A percentile compares a stretch with the other conserved stretches of the same genome.
These are phyloP conservation scores for Leptosomus discolor DNA, from an alignment of 2,113 vertebrate species.

Conservation along the genomic window DNA sequence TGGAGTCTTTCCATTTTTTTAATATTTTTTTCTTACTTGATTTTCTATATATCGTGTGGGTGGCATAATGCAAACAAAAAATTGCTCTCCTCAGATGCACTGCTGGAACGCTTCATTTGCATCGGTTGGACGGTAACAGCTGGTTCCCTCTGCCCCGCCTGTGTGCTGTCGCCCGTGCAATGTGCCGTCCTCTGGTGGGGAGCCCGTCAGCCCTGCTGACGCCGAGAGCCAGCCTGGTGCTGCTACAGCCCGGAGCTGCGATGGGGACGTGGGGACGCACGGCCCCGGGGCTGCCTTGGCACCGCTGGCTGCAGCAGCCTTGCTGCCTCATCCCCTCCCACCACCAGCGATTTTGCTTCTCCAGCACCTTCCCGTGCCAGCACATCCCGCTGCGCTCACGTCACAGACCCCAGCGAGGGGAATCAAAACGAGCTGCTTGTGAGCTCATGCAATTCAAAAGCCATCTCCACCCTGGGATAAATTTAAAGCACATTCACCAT, in stretches of 20 bases:
- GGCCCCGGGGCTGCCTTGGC: not conserved
- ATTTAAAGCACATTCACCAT: not conserved
- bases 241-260: not conserved
- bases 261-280: not conserved
- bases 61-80: not conserved
- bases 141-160: fast-evolving
- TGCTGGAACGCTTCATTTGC: not conserved
- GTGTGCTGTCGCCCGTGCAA: fast-evolving
- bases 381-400: not conserved
- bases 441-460: not conserved
- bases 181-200: not conserved
- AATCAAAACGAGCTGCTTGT: not conserved
- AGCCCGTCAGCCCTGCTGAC: not conserved
- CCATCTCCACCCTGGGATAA: not conserved
- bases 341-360: not conserved
- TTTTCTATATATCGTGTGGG: not conserved
- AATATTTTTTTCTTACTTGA: not conserved
- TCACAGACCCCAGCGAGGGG: not conserved
- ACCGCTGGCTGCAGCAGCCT: not conserved
- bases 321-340: not conserved
- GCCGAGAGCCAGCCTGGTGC: not conserved
- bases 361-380: not conserved
- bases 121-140: not conserved
- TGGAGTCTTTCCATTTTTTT: not conserved
- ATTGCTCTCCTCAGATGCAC: fast-evolving